These are phyloP conservation scores for Platorchestia sp. DNA, from an alignment of 1,140 invertebrate genomes.

Conservation along the genomic window DNA sequence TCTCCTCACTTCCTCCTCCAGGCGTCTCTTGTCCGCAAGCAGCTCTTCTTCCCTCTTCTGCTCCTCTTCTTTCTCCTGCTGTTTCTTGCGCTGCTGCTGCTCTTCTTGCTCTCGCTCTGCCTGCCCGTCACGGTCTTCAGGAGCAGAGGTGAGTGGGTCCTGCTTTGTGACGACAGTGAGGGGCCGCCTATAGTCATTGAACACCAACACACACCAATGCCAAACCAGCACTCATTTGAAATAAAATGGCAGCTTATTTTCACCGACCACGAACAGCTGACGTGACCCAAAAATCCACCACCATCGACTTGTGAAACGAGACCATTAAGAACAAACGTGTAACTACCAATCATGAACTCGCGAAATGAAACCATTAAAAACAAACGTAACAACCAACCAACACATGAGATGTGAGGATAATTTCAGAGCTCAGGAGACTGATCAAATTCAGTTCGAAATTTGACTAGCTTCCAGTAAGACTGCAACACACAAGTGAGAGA, in stretches of 20 bases:
- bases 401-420: not conserved
- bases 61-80: slow-evolving; percentile 48
- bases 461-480: not conserved
- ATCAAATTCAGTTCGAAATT: not conserved
- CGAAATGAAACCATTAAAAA: not conserved
- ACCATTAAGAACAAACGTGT: not conserved
- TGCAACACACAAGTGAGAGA: not conserved
- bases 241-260: not conserved
- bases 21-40: slow-evolving; percentile 64
- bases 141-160: not conserved
- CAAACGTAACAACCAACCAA: not conserved
- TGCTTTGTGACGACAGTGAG: not conserved
- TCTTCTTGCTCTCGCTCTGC: not conserved
- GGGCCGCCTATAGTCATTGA: not conserved
- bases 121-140: not conserved
- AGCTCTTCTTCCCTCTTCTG: slow-evolving; percentile 62
- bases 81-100: not conserved
- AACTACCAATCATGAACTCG: not conserved
- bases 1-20: slow-evolving; percentile 67
- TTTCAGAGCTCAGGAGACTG: not conserved
- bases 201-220: not conserved
- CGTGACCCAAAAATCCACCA: not conserved
- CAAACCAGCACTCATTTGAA: not conserved
- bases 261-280: not conserved
- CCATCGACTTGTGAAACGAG: not conserved